These are phyloP conservation scores for Actenoides lindsayi DNA, from an alignment of 2,113 vertebrate species.

Conservation along the genomic window DNA sequence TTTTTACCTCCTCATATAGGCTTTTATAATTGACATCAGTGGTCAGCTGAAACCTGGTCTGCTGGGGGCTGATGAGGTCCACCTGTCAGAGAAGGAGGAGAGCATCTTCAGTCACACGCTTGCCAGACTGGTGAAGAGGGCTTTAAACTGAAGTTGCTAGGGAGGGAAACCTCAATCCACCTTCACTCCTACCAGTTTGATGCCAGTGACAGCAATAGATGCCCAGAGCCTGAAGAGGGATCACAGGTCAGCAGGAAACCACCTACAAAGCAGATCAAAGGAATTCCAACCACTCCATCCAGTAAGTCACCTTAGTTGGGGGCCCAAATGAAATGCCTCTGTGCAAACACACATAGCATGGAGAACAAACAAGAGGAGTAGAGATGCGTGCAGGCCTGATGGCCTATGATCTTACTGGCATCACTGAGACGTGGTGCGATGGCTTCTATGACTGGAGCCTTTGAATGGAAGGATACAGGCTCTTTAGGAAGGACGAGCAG, in stretches of 20 bases:
- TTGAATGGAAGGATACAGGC: background rate
- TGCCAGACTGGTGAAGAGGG: background rate
- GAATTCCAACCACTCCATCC: too few relatives aligned
- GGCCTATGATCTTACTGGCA: background rate
- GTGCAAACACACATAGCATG: background rate
- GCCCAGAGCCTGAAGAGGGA: too few relatives aligned
- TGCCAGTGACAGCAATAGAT: too few relatives aligned
- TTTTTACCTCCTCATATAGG: background rate
- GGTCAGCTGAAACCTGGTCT: background rate
- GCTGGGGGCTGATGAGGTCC: background rate
- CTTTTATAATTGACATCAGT: background rate
- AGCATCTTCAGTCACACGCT: background rate
- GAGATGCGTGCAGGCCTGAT: background rate
- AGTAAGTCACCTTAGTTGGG: background rate
- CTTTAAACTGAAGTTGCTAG: background rate
- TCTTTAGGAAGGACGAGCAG: background rate
- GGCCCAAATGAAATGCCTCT: background rate
- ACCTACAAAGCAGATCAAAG: too few relatives aligned
- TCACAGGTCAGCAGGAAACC: too few relatives aligned
- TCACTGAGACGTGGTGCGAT: background rate
- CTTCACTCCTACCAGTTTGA: too few relatives aligned
- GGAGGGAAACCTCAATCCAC: background rate
- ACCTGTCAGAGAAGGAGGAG: background rate
- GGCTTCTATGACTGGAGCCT: background rate
- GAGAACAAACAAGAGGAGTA: background rate